Evolutionary conservation across 2,113 vertebrate species (phyloP).

Genomic region (Recurvirostra avosetta): DNA sequence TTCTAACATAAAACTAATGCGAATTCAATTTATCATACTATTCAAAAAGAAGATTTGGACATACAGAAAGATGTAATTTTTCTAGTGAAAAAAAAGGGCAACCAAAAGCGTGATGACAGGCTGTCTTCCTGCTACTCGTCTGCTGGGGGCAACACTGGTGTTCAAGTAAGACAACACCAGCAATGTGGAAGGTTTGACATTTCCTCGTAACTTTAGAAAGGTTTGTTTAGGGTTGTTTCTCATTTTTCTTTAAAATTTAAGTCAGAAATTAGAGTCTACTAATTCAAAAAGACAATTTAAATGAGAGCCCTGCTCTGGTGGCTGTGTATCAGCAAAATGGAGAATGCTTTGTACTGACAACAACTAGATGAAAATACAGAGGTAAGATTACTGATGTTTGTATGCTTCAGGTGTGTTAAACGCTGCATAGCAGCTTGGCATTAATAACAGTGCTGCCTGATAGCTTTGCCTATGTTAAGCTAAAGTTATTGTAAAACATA

Average conservation of each 20-base stretch:
- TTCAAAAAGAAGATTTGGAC: not conserved
- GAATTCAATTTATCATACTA: not conserved
- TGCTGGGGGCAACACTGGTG: not conserved
- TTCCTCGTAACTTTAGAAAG: fast-evolving
- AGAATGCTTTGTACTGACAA: not conserved
- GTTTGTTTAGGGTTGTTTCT: not conserved
- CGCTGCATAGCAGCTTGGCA: fast-evolving
- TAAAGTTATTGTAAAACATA: not conserved
- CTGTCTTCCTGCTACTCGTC: not conserved
- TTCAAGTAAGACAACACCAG: not conserved
- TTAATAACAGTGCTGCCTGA: not conserved
- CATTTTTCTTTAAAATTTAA: not conserved
- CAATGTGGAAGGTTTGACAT: not conserved
- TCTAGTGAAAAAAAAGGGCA: not conserved
- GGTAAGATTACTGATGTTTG: not conserved
- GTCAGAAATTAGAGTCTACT: not conserved
- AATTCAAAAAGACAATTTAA: not conserved
- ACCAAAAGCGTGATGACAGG: not conserved
- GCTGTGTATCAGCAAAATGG: not conserved
- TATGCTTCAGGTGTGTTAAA: not conserved
- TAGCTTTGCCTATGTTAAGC: not conserved
- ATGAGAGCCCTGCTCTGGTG: not conserved
- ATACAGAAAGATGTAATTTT: not conserved
- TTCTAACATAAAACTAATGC: conserved; percentile 2
- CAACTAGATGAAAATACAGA: not conserved